Base-by-base conservation (phyloP, 1,140 invertebrate genomes). In the Drosophila bipectinata region DNA sequence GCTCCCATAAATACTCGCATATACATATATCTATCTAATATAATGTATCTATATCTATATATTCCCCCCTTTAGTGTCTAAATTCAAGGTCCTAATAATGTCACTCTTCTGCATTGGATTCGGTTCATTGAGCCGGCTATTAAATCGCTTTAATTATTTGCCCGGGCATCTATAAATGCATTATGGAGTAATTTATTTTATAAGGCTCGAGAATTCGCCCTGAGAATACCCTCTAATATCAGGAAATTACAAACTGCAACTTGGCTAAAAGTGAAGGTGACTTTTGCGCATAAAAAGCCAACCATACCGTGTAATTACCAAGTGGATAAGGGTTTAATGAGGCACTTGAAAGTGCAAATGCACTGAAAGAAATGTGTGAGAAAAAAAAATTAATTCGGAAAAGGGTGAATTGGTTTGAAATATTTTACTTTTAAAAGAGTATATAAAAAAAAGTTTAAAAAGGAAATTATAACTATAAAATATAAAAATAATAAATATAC, bases 131-230 rank as follows among this genome's bases (percentile, higher is more conserved):
- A 49, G 63, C 52, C 48, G 15, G 8, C n/a, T 26, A 52, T 64
- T 28, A 67, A 67, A 44, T 69, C 32, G 26, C 24, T 55, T 76
- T 81, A 81, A 73, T 68, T 68, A 77, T 54, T 59, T 59, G 24
- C 60, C 37, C 12, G 21, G 21, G 32, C 44, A 21, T 28, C 26
- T 7, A 28, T 47, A 52, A 77, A 55, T 82, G 67, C 78, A 82
- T 62, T 59, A 44, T 49, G 1, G 34, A 10, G 34, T 37, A 12
- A n/a, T 37, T 37, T 37, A 37, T 37, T 37, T 37, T 48, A 37
- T 73, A 39, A 45, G 4, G 4, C 6, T 2, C 12, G 15, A 26
- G 1, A 30, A 4, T 4, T 54, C 24, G 49, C 6, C 0, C 14
- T 7, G 9, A 0, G 3, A 6, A 18, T 34, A 34, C 47, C 47